Conservation (phyloP, 2,888 invertebrate genomes). For the Cephus pygmeus region DNA sequence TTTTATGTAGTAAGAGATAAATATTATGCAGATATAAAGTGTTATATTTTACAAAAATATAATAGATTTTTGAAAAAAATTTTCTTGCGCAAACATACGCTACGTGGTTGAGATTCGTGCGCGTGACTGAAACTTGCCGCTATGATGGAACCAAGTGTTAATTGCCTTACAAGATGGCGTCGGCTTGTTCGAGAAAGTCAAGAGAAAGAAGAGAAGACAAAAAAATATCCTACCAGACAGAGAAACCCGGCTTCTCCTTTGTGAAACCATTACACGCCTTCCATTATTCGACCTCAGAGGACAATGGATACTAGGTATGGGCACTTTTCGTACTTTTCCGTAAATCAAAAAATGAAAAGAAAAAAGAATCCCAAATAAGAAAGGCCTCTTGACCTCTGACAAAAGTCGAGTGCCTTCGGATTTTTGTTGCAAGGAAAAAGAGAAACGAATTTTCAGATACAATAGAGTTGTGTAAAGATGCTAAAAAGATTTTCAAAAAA, state of each 20-base stretch:
- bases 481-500: too few species aligned
- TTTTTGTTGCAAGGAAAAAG: neutral
- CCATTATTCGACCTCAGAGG: conserved; percentile 18
- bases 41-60: neutral
- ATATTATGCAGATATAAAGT: neutral
- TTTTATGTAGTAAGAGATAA: too few species aligned
- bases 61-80: neutral
- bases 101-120: conserved; percentile 3
- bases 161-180: conserved; percentile 17
- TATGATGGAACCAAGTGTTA: conserved; percentile 9
- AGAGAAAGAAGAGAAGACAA: conserved; percentile 16
- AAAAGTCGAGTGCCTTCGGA: neutral
- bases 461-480: too few species aligned
- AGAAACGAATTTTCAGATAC: neutral
- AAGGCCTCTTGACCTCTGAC: too few species aligned
- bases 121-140: neutral
- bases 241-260: conserved; percentile 23
- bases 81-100: neutral
- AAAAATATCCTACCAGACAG: neutral
- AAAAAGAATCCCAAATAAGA: conserved; percentile 12
- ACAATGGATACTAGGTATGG: conserved; percentile 24
- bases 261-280: conserved; percentile 29
- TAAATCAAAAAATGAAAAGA: conserved; percentile 31
- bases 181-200: neutral
- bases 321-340: conserved; percentile 22